Evolutionary conservation across 2,113 vertebrate genomes (phyloP).

Genomic region (Hiodon tergisus): DNA sequence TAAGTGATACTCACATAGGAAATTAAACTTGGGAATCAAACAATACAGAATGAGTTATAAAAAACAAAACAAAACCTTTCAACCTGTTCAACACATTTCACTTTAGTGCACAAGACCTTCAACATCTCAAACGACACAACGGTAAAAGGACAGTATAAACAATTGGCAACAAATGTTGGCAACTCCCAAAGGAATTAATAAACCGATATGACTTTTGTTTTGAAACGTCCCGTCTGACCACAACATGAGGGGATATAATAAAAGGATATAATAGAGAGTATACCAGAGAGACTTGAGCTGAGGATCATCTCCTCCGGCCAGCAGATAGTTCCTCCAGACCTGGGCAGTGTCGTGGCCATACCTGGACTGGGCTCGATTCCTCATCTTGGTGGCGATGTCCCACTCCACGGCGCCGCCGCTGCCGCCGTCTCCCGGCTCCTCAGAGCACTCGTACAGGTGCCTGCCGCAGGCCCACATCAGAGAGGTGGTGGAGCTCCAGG

Average conservation of each 20-base stretch:
- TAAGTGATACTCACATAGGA: conserved; percentile 90
- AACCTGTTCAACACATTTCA: too few relatives aligned
- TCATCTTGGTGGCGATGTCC: conserved; percentile 96
- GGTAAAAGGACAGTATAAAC: background rate
- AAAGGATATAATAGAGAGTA: conserved; percentile 98
- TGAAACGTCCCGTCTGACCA: background rate
- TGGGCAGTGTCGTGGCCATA: conserved; percentile 93
- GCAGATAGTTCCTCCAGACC: conserved; percentile 89
- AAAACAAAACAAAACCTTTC: too few relatives aligned
- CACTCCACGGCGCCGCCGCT: conserved; percentile 62
- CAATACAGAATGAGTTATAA: background rate
- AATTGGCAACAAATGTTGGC: too few relatives aligned
- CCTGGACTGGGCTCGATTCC: conserved; percentile 82
- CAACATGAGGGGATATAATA: too few relatives aligned
- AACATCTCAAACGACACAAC: background rate
- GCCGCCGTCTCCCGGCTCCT: conserved; percentile 65
- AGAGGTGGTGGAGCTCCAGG: conserved; percentile 89
- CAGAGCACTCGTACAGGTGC: conserved; percentile 86
- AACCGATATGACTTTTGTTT: too few relatives aligned
- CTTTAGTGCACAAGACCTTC: too few relatives aligned
- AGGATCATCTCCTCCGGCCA: conserved; percentile 84
- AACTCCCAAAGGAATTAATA: too few relatives aligned
- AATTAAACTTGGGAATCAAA: conserved; percentile 34
- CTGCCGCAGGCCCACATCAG: conserved; percentile 96
- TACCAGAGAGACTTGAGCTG: conserved; percentile 96